Percentiles rank a stretch among this genome's conserved stretches.
phyloP scores from a whole-genome alignment of 2,797 vertebrate species.

The Lacerta agilis region DNA sequence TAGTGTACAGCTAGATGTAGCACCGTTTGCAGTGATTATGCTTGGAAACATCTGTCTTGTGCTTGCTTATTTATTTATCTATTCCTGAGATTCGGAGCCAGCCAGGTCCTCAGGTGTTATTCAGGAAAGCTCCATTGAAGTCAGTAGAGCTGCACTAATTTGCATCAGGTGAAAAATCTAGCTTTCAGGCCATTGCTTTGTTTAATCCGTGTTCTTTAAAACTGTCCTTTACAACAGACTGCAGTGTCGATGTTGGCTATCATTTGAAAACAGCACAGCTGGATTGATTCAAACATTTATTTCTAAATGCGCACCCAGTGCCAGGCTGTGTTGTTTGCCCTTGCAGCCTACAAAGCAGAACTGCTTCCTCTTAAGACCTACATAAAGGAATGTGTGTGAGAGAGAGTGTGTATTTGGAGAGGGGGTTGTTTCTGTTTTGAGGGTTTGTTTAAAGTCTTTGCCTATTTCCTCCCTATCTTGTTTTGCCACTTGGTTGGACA shows the following conservation, averaged over 20 bases:
- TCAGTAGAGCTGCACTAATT: constrained; percentile 10
- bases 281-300: constrained; percentile 33
- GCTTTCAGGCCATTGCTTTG: background rate
- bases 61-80: background rate
- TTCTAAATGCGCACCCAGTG: constrained; percentile 20
- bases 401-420: too few species aligned
- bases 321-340: background rate
- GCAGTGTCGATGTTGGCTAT: constrained; percentile 24
- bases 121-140: constrained; percentile 4
- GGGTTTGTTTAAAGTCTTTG: background rate
- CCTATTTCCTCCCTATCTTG: background rate
- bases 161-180: constrained; percentile 25
- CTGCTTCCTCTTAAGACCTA: background rate
- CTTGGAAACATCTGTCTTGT: background rate
- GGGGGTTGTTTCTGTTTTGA: background rate
- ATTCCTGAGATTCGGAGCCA: background rate
- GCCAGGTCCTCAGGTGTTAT: background rate
- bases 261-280: constrained; percentile 16
- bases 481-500: constrained; percentile 45
- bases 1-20: background rate
- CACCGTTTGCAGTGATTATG: background rate
- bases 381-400: background rate
- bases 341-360: constrained; percentile 9
- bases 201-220: constrained; percentile 29
- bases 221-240: background rate